Conservation (phyloP, 2,797 vertebrate species). For the Lepidocolaptes lacrymiger region DNA sequence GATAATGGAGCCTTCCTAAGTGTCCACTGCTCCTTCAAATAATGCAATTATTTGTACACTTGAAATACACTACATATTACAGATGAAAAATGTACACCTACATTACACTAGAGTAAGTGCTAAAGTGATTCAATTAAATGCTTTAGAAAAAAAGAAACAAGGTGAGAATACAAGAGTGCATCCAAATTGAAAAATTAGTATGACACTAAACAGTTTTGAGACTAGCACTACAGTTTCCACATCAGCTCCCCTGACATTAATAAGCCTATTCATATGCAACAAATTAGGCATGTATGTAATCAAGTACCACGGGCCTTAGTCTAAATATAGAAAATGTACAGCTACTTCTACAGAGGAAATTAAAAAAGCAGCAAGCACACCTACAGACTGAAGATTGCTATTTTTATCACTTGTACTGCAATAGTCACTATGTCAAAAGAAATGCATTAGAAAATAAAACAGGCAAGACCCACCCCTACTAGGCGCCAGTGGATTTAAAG, state of each 20-base stretch:
- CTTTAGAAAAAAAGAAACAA: not conserved
- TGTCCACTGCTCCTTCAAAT: not conserved
- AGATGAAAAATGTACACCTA: not conserved
- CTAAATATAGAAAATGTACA: not conserved
- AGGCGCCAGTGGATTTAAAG: slow-evolving; percentile 91
- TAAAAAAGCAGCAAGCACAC: not conserved
- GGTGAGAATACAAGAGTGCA: not conserved
- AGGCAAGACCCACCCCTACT: slow-evolving; percentile 81
- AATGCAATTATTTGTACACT: not conserved
- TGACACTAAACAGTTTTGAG: not conserved
- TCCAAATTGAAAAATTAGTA: not conserved
- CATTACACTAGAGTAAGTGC: not conserved
- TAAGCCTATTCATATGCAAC: not conserved
- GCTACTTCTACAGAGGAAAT: not conserved
- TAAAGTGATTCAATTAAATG: not conserved
- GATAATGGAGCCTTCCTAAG: not conserved
- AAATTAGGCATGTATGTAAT: not conserved
- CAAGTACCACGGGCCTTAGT: not conserved
- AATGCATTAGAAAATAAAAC: slow-evolving; percentile 24
- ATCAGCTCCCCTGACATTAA: not conserved
- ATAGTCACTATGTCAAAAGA: not conserved
- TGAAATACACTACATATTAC: not conserved
- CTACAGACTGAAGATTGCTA: not conserved
- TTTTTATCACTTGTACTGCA: not conserved
- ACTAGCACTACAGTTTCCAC: not conserved